Conservation (phyloP, 2,888 invertebrate species). For the Odontocerum albicorne region DNA sequence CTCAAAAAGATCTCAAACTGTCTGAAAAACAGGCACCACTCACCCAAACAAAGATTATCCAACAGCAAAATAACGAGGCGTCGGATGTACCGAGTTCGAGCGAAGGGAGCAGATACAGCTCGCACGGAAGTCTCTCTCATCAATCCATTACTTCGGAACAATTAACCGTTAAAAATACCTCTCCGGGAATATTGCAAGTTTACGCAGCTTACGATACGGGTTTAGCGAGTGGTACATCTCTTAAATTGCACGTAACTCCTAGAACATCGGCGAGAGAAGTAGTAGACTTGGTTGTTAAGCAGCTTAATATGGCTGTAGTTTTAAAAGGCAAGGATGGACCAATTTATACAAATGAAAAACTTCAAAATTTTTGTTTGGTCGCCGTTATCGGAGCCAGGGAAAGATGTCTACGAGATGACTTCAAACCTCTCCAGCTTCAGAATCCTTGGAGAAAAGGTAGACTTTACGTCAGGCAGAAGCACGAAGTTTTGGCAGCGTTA, state of each 20-base stretch:
- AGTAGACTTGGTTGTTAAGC: constrained; percentile 92
- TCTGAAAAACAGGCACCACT: constrained; percentile 25
- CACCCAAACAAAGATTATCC: constrained; percentile 26
- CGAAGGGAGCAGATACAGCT: constrained; percentile 33
- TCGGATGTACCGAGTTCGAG: constrained; percentile 34
- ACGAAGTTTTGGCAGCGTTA: constrained; percentile 84
- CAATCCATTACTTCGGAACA: constrained; percentile 31
- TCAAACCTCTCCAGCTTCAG: constrained; percentile 88
- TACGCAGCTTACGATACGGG: constrained; percentile 97
- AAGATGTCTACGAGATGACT: constrained; percentile 91
- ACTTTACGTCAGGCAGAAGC: constrained; percentile 88
- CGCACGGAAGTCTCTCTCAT: constrained; percentile 32
- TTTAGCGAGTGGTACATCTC: constrained; percentile 87
- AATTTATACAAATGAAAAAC: constrained; percentile 78
- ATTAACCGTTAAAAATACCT: constrained; percentile 29
- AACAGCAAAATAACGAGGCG: constrained; percentile 36
- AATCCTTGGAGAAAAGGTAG: constrained; percentile 96
- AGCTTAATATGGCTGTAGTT: constrained; percentile 90
- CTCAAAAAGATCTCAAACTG: constrained; percentile 32
- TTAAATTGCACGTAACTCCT: constrained; percentile 91
- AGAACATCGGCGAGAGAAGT: constrained; percentile 94
- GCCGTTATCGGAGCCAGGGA: constrained; percentile 95
- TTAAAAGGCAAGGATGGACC: constrained; percentile 85
- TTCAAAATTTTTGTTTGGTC: constrained; percentile 90
- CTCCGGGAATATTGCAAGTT: constrained; percentile 64